Evolutionary conservation across 2,888 invertebrate species (phyloP).

Genomic region (Belgica antarctica): DNA sequence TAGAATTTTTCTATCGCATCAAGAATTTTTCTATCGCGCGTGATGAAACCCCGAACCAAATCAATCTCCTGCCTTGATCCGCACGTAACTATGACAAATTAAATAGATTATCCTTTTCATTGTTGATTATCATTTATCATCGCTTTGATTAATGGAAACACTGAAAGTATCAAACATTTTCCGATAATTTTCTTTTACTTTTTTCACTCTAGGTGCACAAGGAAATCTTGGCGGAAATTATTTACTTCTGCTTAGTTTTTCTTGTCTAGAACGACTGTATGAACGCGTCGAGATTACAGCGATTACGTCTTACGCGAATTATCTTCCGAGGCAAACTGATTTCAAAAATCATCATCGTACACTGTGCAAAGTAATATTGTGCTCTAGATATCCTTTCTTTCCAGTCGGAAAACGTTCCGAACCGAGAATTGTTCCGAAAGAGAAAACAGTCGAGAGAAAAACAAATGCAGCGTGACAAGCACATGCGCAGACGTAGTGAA

Average conservation of each 20-base stretch:
- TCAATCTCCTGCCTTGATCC: constrained; percentile 11
- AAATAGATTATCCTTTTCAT: constrained; percentile 39
- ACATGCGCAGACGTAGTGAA: constrained; percentile 1
- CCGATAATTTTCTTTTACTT: neutral
- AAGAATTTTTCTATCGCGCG: constrained; percentile 2
- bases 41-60: neutral
- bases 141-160: constrained; percentile 23
- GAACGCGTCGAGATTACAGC: constrained; percentile 7
- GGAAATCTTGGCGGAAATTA: neutral
- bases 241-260: neutral
- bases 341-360: constrained; percentile 6
- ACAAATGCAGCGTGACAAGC: neutral
- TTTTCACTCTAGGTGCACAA: neutral
- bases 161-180: neutral
- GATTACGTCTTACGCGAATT: constrained; percentile 21
- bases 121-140: constrained; percentile 36
- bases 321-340: constrained; percentile 33
- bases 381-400: constrained; percentile 26
- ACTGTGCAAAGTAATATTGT: neutral
- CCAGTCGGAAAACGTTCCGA: no score
- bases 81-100: constrained; percentile 29
- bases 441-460: no score
- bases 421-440: constrained; percentile 37
- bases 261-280: constrained; percentile 33
- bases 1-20: neutral